Evolutionary conservation across 1,140 invertebrate species (phyloP).

Genomic region (Pseudachorutes palmiensis): DNA sequence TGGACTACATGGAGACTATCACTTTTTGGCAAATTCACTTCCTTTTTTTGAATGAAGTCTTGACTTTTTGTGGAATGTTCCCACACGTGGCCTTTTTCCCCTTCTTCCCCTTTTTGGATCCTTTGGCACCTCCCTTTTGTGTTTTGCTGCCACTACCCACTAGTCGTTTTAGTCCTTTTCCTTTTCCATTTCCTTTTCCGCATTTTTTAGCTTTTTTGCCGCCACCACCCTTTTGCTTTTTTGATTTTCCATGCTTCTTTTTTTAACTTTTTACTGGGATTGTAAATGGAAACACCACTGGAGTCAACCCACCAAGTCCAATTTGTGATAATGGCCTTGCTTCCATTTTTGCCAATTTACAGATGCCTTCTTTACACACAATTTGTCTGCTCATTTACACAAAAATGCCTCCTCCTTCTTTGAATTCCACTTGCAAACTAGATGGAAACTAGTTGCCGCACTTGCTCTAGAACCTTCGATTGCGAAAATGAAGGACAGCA

Average conservation of each 20-base stretch:
- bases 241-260: conserved; percentile 2
- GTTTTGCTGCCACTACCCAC: not conserved
- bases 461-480: not conserved
- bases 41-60: not conserved
- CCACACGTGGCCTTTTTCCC: not conserved
- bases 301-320: not conserved
- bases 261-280: not conserved
- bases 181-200: not conserved
- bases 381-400: too few relatives aligned
- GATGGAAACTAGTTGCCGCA: too few relatives aligned
- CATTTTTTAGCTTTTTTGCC: not conserved
- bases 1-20: too few relatives aligned
- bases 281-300: not conserved
- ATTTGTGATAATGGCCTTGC: not conserved
- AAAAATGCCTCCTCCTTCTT: too few relatives aligned
- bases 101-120: not conserved
- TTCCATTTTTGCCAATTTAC: not conserved
- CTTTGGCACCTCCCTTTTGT: not conserved
- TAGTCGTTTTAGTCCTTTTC: not conserved
- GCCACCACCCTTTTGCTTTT: not conserved
- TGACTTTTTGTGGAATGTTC: not conserved
- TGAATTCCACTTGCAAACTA: too few relatives aligned
- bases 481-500: not conserved
- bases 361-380: not conserved
- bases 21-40: too few relatives aligned